Conservation (phyloP, 2,113 vertebrate genomes). For the Crotalus tigris region DNA sequence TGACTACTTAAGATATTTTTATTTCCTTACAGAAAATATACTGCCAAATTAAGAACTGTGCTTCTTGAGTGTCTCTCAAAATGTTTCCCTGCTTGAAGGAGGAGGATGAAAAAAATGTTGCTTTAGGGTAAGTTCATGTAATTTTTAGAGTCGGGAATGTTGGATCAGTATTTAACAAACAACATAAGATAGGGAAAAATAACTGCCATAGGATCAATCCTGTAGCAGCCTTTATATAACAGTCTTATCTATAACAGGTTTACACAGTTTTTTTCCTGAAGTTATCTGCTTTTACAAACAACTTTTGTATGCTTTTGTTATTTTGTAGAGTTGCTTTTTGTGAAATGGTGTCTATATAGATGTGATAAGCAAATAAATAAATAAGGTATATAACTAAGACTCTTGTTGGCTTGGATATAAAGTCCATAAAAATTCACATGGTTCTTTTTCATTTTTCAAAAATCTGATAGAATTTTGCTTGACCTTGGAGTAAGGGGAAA, state of each 20-base stretch:
- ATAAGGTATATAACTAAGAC: not conserved
- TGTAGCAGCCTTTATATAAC: not conserved
- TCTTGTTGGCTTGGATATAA: not conserved
- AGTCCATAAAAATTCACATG: not conserved
- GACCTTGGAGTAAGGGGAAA: not conserved
- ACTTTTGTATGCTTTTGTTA: not conserved
- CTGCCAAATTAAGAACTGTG: conserved; percentile 47
- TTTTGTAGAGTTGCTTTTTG: not conserved
- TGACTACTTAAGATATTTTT: conserved; percentile 1
- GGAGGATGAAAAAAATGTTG: conserved; percentile 28
- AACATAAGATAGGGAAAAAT: not conserved
- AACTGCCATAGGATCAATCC: not conserved
- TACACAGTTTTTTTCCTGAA: not conserved
- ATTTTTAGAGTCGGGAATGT: conserved; percentile 2
- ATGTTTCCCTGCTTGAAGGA: not conserved
- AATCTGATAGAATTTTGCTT: rapidly evolving
- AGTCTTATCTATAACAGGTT: not conserved
- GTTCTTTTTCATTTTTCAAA: not conserved
- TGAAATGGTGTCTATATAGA: not conserved
- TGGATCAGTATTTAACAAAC: not conserved
- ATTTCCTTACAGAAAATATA: conserved; percentile 27
- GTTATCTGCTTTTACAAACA: not conserved
- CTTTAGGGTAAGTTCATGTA: conserved; percentile 34
- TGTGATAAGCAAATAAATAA: not conserved
- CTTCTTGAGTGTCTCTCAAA: conserved; percentile 8